Evolutionary conservation across 2,888 invertebrate genomes (phyloP).

Genomic region (Hemistola chrysoprasaria): DNA sequence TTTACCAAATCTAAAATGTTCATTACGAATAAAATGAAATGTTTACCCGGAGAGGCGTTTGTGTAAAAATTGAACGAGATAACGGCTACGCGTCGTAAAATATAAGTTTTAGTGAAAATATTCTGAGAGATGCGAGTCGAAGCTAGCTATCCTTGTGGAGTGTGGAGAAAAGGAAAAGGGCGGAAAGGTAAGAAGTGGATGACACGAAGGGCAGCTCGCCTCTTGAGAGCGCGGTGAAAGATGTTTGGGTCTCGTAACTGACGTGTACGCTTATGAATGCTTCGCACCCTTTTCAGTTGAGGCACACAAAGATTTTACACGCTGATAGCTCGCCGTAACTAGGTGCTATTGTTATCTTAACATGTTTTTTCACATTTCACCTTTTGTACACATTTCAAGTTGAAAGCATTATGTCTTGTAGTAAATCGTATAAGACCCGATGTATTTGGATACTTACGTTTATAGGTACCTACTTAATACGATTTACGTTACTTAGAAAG

Average conservation of each 20-base stretch:
- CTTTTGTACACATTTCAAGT: constrained; percentile 27
- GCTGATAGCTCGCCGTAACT: constrained; percentile 46
- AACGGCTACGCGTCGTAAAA: constrained; percentile 40
- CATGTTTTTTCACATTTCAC: constrained; percentile 15
- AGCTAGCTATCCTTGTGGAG: constrained; percentile 40
- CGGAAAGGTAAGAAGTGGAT: constrained; percentile 60
- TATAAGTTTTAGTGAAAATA: constrained; percentile 40
- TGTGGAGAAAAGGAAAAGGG: constrained; percentile 36
- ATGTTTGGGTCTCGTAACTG: constrained; percentile 67
- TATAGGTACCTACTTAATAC: too few relatives aligned
- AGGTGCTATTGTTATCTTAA: constrained; percentile 42
- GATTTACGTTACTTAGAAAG: too few relatives aligned
- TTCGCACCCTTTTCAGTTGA: constrained; percentile 54
- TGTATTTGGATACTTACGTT: too few relatives aligned
- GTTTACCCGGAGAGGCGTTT: constrained; percentile 27
- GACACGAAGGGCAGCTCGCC: constrained; percentile 57
- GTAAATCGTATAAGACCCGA: too few relatives aligned
- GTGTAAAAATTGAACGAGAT: constrained; percentile 35
- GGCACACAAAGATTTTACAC: constrained; percentile 47
- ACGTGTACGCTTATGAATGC: constrained; percentile 67
- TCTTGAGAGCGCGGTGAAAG: constrained; percentile 64
- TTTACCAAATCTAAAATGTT: constrained; percentile 45
- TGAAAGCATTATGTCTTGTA: background rate
- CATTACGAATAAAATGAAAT: constrained; percentile 36
- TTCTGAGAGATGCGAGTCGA: constrained; percentile 45